These are phyloP conservation scores for Pluvialis apricaria DNA, from an alignment of 2,113 vertebrate genomes.

Conservation along the genomic window DNA sequence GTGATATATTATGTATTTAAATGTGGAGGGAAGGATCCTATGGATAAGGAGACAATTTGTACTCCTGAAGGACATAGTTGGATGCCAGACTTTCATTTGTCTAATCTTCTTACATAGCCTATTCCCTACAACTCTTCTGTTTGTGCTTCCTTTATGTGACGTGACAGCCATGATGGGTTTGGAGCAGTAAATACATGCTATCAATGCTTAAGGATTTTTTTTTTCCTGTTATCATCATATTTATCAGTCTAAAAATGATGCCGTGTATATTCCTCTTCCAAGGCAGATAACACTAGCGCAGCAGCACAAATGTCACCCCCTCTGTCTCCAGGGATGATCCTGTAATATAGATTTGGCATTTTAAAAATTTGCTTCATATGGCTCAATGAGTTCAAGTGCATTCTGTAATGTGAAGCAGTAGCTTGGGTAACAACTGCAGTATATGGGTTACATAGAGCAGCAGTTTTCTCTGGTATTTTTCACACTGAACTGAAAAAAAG, in stretches of 20 bases:
- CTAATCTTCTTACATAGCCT: slow-evolving; percentile 51
- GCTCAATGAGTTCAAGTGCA: slow-evolving; percentile 47
- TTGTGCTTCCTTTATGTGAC: slow-evolving; percentile 48
- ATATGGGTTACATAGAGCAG: background rate
- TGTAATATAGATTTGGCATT: slow-evolving; percentile 42
- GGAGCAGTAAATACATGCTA: slow-evolving; percentile 50
- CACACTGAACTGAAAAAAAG: background rate
- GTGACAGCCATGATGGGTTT: slow-evolving; percentile 53
- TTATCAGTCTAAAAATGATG: slow-evolving; percentile 64
- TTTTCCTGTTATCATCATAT: slow-evolving; percentile 31
- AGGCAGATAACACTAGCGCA: slow-evolving; percentile 24
- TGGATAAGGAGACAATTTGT: background rate
- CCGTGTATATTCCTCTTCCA: slow-evolving; percentile 29
- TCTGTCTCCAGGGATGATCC: slow-evolving; percentile 37
- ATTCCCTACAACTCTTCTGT: slow-evolving; percentile 33
- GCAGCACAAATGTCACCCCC: slow-evolving; percentile 36
- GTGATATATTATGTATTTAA: slow-evolving; percentile 14
- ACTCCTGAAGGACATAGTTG: slow-evolving; percentile 14
- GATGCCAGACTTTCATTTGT: slow-evolving; percentile 34
- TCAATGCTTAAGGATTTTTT: slow-evolving; percentile 47
- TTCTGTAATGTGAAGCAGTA: slow-evolving; percentile 26
- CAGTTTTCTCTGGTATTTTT: background rate
- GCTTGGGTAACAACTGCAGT: slow-evolving; percentile 28
- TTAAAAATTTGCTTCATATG: slow-evolving; percentile 42
- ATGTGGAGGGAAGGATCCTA: background rate